Evolutionary conservation across 2,888 invertebrate genomes (phyloP).

Genomic region (Mimas tiliae): DNA sequence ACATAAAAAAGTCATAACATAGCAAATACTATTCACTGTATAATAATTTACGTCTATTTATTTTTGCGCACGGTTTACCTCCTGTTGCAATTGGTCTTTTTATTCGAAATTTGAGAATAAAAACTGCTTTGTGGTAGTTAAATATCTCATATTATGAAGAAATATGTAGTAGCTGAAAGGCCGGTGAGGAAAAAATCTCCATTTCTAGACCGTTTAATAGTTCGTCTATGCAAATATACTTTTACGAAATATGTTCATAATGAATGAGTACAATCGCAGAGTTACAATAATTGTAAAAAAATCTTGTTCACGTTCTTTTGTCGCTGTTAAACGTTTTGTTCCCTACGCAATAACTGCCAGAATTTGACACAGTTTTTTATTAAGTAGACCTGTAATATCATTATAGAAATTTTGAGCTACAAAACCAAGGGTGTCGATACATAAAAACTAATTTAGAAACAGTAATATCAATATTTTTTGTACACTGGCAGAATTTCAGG

Average conservation of each 20-base stretch:
- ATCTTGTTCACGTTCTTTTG: not conserved
- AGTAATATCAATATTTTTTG: not conserved
- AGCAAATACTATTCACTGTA: not conserved
- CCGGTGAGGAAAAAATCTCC: not conserved
- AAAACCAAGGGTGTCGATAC: not conserved
- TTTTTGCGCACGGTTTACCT: not conserved
- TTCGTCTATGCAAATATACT: constrained; percentile 14
- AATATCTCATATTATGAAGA: not conserved
- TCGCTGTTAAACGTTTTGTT: not conserved
- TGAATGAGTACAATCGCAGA: too few relatives aligned
- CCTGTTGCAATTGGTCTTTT: not conserved
- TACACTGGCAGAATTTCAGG: not conserved
- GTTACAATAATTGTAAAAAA: constrained; percentile 6
- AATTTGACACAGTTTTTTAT: not conserved
- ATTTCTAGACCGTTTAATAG: not conserved
- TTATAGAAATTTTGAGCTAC: not conserved
- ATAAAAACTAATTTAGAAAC: not conserved
- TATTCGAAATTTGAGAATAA: not conserved
- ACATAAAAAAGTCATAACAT: not conserved
- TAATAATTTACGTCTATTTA: constrained; percentile 10
- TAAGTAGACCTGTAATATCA: not conserved
- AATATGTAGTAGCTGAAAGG: not conserved
- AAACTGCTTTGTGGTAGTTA: not conserved
- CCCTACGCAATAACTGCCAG: not conserved
- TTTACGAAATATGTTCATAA: constrained; percentile 9